Evolutionary conservation across 2,888 invertebrate genomes (phyloP), one percentile per base, ranked within the genome.

Genomic region (Luperina testacea): DNA sequence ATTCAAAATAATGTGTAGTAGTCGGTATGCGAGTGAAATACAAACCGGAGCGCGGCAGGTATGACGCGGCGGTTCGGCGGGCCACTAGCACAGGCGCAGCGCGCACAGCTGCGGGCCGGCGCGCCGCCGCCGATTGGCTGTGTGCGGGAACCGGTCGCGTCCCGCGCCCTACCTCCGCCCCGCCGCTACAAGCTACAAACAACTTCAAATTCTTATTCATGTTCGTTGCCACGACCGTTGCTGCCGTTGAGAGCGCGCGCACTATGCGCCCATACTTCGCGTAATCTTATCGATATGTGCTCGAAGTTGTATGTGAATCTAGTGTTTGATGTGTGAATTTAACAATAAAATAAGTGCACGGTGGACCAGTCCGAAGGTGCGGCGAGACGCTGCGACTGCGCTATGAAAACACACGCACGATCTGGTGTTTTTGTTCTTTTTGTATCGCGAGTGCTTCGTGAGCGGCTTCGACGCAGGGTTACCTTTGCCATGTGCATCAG

Each of bases 181-280:
- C 91, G 81, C 91, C 91, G 92, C 93, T 92, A 93, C 93, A 92
- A 93, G 92, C 93, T 92, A 93, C 93, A 92, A 93, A 94, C 95
- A 95, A 96, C 96, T 95, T 95, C 94, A 94, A 96, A 97, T 96
- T 96, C 96, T 96, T 96, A 96, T 96, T 96, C 96, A 96, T 96
- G 94, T 93, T 93, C 92, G 92, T 94, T 93, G 95, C 93, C 94
- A 94, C 94, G 95, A 95, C 95, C 96, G 97, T 96, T 96, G 96
- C 92, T 94, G 95, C 93, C 95, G 96, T 93, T 93, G 92, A 92
- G 92, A 92, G 93, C 91, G 94, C 93, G 94, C 94, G 92, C 92
- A 90, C 90, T 84, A 76, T 91, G 92, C 90, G 92, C 93, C 91
- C 93, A 93, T 94, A 93, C 94, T 96, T 94, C 95, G 96, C 96